Evolutionary conservation across 2,888 invertebrate genomes (phyloP), one percentile per base, ranked within the genome.

Genomic region (Anarsia innoxiella): DNA sequence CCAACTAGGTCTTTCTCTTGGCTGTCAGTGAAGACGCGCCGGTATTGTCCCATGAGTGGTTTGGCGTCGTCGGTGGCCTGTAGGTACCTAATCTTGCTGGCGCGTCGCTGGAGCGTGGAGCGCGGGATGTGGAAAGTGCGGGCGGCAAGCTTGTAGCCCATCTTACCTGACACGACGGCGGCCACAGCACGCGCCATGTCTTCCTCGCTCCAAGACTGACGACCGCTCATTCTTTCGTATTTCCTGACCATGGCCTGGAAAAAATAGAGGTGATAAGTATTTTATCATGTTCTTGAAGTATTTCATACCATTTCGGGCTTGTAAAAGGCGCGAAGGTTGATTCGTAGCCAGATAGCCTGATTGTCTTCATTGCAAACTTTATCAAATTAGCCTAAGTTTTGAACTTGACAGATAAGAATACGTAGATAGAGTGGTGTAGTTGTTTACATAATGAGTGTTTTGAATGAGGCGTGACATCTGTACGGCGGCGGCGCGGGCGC

Each of bases 201-300:
- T 45, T 80, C 80, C 50, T 84, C 84, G 46, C 66, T 84, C 84
- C 84, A 84, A 43, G 82, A 76, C 68, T 83, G 84, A 43, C 84
- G 77, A 42, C 84, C 84, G 51, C 82, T 83, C 72, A 83, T 76
- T 57, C 84, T 80, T 58, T 84, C 84, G 75, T 84, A 84, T 66
- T 79, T 82, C 49, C 84, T 71, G 56, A 84, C 84, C 84, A 84
- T 84, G 66, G 56, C 72, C 82, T 83, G 80, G 36, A 76, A 82
- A 44, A n/a, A n/a, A n/a, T n/a, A n/a, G n/a, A n/a, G n/a, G n/a
- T n/a, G n/a, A n/a, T n/a, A n/a, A n/a, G n/a, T n/a, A n/a, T n/a
- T n/a, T n/a, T n/a, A n/a, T n/a, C n/a, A n/a, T n/a, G n/a, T n/a
- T n/a, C n/a, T n/a, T n/a, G n/a, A n/a, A n/a, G n/a, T n/a, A n/a